Percentiles rank a stretch among this genome's conserved stretches.
Conservation (phyloP, 2,888 invertebrate genomes). For the Eristalis tenax region DNA sequence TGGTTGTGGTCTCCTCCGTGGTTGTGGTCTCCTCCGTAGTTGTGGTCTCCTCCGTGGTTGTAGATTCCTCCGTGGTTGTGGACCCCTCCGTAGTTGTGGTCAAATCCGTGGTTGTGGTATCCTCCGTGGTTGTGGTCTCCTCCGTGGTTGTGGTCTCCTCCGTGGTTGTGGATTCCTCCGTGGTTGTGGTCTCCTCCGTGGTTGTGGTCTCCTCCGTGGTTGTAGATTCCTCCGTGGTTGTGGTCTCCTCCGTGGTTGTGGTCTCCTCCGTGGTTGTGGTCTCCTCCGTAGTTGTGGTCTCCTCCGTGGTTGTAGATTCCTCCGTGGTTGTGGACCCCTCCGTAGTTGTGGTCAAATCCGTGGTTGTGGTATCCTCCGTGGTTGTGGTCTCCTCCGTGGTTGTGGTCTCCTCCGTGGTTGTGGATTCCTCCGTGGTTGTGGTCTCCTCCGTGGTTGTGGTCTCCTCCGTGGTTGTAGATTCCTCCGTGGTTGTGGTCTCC, state of each 20-base stretch:
- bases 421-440: conserved; percentile 39
- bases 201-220: conserved; percentile 17
- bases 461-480: neutral
- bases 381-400: neutral
- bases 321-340: neutral
- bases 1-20: conserved; percentile 35
- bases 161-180: neutral
- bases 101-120: neutral
- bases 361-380: neutral
- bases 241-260: neutral
- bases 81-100: neutral
- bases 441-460: conserved; percentile 31
- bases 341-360: conserved; percentile 6
- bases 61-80: conserved; percentile 39
- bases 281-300: neutral
- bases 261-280: neutral
- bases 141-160: neutral
- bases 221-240: neutral
- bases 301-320: conserved; percentile 35
- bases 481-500: conserved; percentile 9
- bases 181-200: neutral
- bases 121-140: neutral
- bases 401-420: neutral
- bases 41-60: neutral
- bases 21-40: neutral